Evolutionary conservation across 2,113 vertebrate species (phyloP).

Genomic region (Daubentonia madagascariensis): DNA sequence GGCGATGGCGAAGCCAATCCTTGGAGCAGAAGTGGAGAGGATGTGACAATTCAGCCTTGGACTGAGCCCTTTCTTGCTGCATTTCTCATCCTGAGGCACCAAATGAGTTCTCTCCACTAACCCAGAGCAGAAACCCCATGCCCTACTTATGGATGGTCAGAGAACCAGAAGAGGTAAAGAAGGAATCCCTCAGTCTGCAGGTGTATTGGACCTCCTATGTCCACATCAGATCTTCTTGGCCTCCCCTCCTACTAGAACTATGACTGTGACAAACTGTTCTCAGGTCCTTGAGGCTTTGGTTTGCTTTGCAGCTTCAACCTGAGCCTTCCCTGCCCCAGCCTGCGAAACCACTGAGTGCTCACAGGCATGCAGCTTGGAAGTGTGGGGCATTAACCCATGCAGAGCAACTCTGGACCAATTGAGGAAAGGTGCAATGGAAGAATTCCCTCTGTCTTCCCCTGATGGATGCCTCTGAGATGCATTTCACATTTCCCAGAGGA

Average conservation of each 20-base stretch:
- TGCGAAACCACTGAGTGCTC: not conserved
- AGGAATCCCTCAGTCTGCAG: not conserved
- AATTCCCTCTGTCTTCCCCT: not conserved
- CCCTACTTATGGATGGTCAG: not conserved
- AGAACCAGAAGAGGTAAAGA: not conserved
- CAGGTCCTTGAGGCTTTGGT: not conserved
- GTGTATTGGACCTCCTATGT: not conserved
- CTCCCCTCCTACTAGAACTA: not conserved
- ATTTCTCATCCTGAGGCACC: not conserved
- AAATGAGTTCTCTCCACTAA: not conserved
- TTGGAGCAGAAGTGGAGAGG: slow-evolving; percentile 36
- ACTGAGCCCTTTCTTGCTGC: not conserved
- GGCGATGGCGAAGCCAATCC: slow-evolving; percentile 87
- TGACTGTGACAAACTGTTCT: not conserved
- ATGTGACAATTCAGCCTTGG: not conserved
- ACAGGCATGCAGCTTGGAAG: not conserved
- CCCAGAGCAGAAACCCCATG: not conserved
- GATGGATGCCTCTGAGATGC: not conserved
- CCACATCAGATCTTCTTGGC: not conserved
- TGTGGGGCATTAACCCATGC: not conserved
- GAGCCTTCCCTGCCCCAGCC: not conserved
- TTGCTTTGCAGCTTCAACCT: not conserved
- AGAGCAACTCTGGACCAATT: not conserved
- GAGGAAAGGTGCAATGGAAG: not conserved
- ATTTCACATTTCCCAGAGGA: not conserved